Base-by-base conservation (phyloP, 64 coral and sea anemone species). In the Platygyra sinensis region DNA sequence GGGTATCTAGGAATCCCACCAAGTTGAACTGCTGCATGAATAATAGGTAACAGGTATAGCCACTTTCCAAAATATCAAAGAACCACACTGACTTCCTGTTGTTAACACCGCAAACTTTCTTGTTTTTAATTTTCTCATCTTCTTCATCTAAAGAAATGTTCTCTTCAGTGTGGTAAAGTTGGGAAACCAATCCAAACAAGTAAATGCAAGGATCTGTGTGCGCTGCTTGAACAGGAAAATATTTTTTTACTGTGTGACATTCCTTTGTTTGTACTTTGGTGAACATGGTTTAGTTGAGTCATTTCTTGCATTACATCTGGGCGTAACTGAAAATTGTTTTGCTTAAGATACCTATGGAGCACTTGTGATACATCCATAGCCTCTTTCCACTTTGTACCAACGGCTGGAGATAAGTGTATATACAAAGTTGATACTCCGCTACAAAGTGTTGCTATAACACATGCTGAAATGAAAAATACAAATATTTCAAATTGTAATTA, bases 361-460 rank as follows among this genome's bases (percentile, higher is more conserved):
- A 24, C 73, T 32, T 52, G 61, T 75, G 92, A 84, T 30, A 94
- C 50, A 54, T 89, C 75, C 71, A 76, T 33, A 59, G 60, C 65
- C 59, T 76, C 75, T 51, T 82, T 89, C 92, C 92, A 94, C 42
- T 78, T 85, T 14, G 32, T 75, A 27, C 87, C 76, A 13, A 89
- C 1, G 52, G 64, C 78, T 3, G 72, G 80, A 25, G 87, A 39
- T 12, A 77, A 28, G 24, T n/a, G n/a, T 89, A 38, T 49, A 94
- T 52, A 71, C 80, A 89, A 2, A 89, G 86, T 49, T 94, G 92
- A 39, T 89, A 36, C 27, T 94, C 92, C n/a, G 81, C n/a, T 62
- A 33, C 67, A 89, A 50, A 94, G 67, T 5, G 92, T 82, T 84
- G 92, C 92, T 8, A 94, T 74, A 49, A 94, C 29, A 46, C 92